Evolutionary conservation across 1,140 invertebrate genomes (phyloP).

Genomic region (Leptopilina boulardi): DNA sequence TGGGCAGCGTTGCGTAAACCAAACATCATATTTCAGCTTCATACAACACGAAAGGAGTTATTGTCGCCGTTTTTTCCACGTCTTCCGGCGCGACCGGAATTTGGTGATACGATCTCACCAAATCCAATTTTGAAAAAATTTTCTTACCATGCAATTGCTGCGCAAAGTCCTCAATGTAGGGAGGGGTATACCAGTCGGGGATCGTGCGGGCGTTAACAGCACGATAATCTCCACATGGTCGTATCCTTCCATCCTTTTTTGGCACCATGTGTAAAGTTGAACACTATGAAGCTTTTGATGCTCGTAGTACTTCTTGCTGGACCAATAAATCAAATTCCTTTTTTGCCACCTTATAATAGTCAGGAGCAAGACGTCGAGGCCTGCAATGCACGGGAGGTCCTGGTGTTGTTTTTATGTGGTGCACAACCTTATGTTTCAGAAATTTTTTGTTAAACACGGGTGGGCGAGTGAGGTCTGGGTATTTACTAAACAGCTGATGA

Average conservation of each 20-base stretch:
- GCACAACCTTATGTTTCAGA: slow-evolving; percentile 41
- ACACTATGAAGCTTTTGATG: no score
- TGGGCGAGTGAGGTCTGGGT: slow-evolving; percentile 58
- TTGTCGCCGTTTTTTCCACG: not conserved
- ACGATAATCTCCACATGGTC: slow-evolving; percentile 75
- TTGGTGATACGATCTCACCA: slow-evolving; percentile 59
- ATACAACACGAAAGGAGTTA: slow-evolving; percentile 42
- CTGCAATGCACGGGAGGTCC: slow-evolving; percentile 64
- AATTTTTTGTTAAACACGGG: not conserved
- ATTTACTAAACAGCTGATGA: slow-evolving; percentile 49
- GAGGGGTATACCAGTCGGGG: slow-evolving; percentile 65
- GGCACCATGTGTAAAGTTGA: no score
- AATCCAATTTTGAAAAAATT: slow-evolving; percentile 69
- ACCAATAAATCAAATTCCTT: slow-evolving; percentile 41
- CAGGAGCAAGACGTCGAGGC: slow-evolving; percentile 51
- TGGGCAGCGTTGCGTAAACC: slow-evolving; percentile 52
- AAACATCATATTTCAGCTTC: slow-evolving; percentile 41
- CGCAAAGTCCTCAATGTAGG: slow-evolving; percentile 54
- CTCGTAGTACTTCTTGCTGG: no score
- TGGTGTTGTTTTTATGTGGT: slow-evolving; percentile 60
- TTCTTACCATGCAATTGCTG: slow-evolving; percentile 35
- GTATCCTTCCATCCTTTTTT: slow-evolving; percentile 67
- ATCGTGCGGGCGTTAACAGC: slow-evolving; percentile 64
- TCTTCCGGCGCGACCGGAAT: not conserved
- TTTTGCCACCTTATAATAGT: not conserved